phyloP scores from a whole-genome alignment of 2,113 vertebrate genomes.

The Xenopus tropicalis region DNA sequence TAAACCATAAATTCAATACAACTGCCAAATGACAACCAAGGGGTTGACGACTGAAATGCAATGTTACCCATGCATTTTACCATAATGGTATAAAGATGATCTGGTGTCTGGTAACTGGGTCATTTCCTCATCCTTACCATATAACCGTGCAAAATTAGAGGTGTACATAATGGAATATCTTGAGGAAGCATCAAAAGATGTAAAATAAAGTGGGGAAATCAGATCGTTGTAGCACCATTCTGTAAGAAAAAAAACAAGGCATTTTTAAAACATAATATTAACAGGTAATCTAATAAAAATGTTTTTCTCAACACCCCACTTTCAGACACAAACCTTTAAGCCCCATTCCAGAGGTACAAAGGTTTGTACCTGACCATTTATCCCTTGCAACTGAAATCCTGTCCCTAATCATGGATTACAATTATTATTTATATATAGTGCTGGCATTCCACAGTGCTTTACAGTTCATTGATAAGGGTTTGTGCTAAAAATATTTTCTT shows the following conservation, averaged over 20 bases:
- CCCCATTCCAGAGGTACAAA: not conserved
- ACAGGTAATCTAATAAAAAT: not conserved
- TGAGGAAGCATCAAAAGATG: slow-evolving; percentile 87
- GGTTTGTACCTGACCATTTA: not conserved
- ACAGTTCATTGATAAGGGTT: too few species aligned
- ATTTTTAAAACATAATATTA: not conserved
- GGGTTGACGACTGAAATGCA: too few species aligned
- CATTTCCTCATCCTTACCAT: slow-evolving; percentile 72
- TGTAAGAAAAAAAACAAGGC: slow-evolving; percentile 43
- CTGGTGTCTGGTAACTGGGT: too few species aligned
- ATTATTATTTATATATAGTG: not conserved
- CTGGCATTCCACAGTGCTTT: not conserved
- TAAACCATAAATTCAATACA: too few species aligned
- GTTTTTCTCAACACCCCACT: not conserved
- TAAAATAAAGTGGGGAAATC: slow-evolving; percentile 82
- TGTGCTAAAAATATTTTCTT: too few species aligned
- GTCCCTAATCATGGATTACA: not conserved
- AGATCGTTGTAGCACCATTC: slow-evolving; percentile 88
- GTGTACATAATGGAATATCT: slow-evolving; percentile 87
- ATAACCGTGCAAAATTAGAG: slow-evolving; percentile 83
- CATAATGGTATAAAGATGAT: too few species aligned
- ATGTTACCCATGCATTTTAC: too few species aligned
- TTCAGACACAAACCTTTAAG: not conserved
- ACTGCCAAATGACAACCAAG: too few species aligned
- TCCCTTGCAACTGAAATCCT: too few species aligned